Evolutionary conservation across 2,113 vertebrate species (phyloP), one percentile per base, ranked within the genome.

Genomic region (Atrichornis clamosus): DNA sequence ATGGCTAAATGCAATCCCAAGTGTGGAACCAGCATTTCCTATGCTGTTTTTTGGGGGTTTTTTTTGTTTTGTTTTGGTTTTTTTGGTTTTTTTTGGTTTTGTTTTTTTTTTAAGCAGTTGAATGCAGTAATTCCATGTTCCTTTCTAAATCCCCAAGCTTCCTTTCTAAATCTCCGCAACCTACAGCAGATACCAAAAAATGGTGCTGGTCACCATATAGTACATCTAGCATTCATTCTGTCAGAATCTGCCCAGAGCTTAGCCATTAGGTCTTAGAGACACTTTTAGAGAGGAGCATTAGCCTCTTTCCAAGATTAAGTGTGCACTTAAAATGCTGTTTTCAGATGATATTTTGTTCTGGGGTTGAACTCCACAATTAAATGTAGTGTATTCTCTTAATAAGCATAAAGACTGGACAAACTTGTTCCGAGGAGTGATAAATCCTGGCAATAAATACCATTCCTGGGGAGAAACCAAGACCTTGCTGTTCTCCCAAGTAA

Each of bases 151-250:
- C 32, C 80, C 85, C 72, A 50, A 15, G 8, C 2, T 70, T 76
- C 7, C 15, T 78, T 87, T 84, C 47, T 81, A 65, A 68, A 65
- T 63, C 44, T 53, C 59, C n/a, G 7, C 26, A 37, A 41, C 32
- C 26, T 49, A 18, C 33, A 84, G 33, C 33, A 74, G 15, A 16
- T 55, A 59, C 13, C 7, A 21, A 30, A 35, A 91, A 89, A 73
- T 7, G 6, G 32, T 78, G 37, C 62, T 28, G 50, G 16, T 69
- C 8, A 60, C 41, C 1, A 0, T 47, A 23, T 4, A 47, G 42
- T 42, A 17, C 18, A n/a, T 7, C 22, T 15, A 42, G 4, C 12
- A 15, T 67, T 81, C 5, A 6, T 11, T 33, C 9, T 2, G 0
- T 21, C 4, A 24, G 44, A 78, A 23, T 65, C 42, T 80, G 12